Evolutionary conservation across 2,113 vertebrate species (phyloP), one percentile per base, ranked within the genome.

Genomic region (Phylloscopus trochilus): DNA sequence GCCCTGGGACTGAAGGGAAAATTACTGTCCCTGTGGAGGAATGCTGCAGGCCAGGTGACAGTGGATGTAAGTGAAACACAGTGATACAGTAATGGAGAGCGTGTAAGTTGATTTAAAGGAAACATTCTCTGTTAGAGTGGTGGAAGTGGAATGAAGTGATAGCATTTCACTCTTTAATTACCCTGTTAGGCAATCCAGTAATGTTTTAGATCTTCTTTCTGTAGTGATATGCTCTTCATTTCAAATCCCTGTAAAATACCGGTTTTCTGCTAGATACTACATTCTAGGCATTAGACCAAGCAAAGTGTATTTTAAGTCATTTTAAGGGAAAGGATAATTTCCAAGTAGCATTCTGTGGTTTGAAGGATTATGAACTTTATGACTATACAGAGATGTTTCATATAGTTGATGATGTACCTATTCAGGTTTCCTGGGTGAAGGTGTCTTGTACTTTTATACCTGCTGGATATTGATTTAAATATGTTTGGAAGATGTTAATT

Each of bases 381-480:
- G 77, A 47, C 35, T 59, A 6, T 75, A 46, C 27, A 83, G 12
- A 90, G 15, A 11, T 78, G 18, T 83, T 89, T 73, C 58, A 58
- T 80, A 26, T 6, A 39, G 24, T 72, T 70, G 35, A 67, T 80
- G 41, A 77, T 66, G 7, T 89, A 41, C 77, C 49, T 81, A 53
- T 66, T 95, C 73, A 93, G 92, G 64, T 92, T 93, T 77, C 26
- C 17, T 92, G 28, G 8, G 74, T 94, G 84, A 97, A 89, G 79
- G 69, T 98, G 28, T 31, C 90, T 47, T 97, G 95, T 93, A 59
- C 97, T 91, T 98, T 84, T 87, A 84, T 79, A 92, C 47, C 77
- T 89, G 95, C 97, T 72, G 52, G 55, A 96, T 97, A 97, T 51
- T 85, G 79, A 75, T 98, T 97, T 90, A 96, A 91, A 43, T 98